Evolutionary conservation across 2,113 vertebrate species (phyloP).

Genomic region (Amblyornis subalaris): DNA sequence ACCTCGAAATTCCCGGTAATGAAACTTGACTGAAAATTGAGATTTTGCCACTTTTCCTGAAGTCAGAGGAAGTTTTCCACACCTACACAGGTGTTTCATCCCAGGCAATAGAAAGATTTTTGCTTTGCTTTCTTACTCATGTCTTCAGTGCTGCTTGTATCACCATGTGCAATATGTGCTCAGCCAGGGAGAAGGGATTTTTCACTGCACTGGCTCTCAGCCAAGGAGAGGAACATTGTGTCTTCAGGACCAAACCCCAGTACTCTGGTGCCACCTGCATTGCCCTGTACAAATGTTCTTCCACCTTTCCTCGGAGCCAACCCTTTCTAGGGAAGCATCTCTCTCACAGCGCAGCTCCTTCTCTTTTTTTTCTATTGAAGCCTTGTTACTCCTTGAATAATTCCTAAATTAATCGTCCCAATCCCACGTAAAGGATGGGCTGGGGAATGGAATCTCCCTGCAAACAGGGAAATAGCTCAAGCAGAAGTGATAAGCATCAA

Average conservation of each 20-base stretch:
- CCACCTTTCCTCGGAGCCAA: background rate
- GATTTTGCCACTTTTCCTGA: background rate
- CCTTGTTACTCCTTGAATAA: background rate
- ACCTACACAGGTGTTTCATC: background rate
- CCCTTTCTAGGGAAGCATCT: background rate
- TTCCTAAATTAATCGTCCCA: background rate
- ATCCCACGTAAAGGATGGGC: fast-evolving
- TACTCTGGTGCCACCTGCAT: background rate
- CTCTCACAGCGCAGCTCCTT: background rate
- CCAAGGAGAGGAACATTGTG: background rate
- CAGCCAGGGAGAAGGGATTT: background rate
- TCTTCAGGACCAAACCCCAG: background rate
- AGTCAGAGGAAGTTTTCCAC: background rate
- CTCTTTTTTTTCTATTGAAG: background rate
- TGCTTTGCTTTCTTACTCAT: background rate
- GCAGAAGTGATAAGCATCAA: background rate
- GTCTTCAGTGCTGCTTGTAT: background rate
- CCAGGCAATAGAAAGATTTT: background rate
- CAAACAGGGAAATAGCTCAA: background rate
- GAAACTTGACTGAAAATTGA: background rate
- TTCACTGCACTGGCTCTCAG: background rate
- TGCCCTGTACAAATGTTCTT: background rate
- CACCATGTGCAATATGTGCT: background rate
- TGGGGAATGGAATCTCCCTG: background rate
- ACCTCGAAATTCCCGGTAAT: background rate